phyloP scores from a whole-genome alignment of 2,888 invertebrate genomes.

The Nebria brevicollis region DNA sequence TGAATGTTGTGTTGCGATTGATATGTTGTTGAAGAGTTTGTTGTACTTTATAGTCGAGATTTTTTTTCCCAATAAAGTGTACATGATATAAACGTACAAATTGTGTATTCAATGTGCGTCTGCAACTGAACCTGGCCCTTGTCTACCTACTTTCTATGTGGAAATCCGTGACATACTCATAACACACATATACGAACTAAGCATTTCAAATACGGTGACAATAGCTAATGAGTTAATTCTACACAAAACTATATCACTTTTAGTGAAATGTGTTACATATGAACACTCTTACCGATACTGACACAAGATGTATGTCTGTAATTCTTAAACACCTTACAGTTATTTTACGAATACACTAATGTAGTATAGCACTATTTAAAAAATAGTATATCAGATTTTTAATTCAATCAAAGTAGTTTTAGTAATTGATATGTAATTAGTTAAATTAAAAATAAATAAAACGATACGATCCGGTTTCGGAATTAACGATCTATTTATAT shows the following conservation, averaged over 20 bases:
- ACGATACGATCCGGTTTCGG: background rate
- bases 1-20: background rate
- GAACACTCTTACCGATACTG: too few species aligned
- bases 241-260: background rate
- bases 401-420: too few species aligned
- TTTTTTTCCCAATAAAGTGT: background rate
- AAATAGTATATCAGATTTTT: too few species aligned
- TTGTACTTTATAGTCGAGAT: background rate
- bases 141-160: constrained; percentile 26
- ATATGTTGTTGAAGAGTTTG: background rate
- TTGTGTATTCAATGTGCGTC: constrained; percentile 5
- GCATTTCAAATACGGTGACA: background rate
- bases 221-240: background rate
- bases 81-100: background rate
- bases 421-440: background rate
- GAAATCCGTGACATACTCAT: constrained; percentile 21
- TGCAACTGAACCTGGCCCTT: constrained; percentile 2
- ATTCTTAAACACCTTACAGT: too few species aligned
- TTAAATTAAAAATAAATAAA: background rate
- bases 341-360: too few species aligned
- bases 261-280: background rate
- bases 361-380: too few species aligned
- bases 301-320: too few species aligned
- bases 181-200: background rate
- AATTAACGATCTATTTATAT: background rate